Percentiles rank a stretch among this genome's conserved stretches.
Evolutionary conservation across 2,797 vertebrate genomes (phyloP).

Genomic region (Onychomys arenicola): DNA sequence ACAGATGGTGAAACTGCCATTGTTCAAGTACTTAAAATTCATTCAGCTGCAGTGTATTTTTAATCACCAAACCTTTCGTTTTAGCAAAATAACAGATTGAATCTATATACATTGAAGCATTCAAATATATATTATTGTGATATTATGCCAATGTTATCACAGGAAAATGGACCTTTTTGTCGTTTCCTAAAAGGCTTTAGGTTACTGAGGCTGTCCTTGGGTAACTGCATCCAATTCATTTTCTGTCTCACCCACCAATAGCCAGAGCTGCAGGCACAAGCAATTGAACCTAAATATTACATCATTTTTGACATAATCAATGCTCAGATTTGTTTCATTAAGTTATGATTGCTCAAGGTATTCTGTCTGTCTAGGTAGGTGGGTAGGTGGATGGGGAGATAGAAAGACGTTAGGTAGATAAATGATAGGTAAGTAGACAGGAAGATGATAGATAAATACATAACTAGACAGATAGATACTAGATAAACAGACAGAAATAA

Average conservation of each 20-base stretch:
- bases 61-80: conserved; percentile 43
- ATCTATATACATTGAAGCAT: conserved; percentile 31
- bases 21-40: conserved; percentile 51
- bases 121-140: background rate
- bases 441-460: background rate
- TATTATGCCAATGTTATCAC: conserved; percentile 5
- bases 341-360: background rate
- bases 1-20: background rate
- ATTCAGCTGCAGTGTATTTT: background rate
- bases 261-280: background rate
- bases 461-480: background rate
- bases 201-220: background rate
- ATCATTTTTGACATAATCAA: conserved; percentile 50
- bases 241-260: background rate
- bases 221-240: background rate
- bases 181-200: background rate
- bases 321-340: conserved; percentile 13
- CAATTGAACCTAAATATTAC: background rate
- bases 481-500: background rate
- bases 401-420: background rate
- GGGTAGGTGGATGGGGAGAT: background rate
- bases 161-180: background rate
- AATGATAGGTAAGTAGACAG: background rate
- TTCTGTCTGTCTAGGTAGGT: background rate
- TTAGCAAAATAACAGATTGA: conserved; percentile 48